Percentiles rank a stretch among this genome's conserved stretches.
Evolutionary conservation across 2,888 invertebrate genomes (phyloP).

Genomic region (Agrilus cyanescens): DNA sequence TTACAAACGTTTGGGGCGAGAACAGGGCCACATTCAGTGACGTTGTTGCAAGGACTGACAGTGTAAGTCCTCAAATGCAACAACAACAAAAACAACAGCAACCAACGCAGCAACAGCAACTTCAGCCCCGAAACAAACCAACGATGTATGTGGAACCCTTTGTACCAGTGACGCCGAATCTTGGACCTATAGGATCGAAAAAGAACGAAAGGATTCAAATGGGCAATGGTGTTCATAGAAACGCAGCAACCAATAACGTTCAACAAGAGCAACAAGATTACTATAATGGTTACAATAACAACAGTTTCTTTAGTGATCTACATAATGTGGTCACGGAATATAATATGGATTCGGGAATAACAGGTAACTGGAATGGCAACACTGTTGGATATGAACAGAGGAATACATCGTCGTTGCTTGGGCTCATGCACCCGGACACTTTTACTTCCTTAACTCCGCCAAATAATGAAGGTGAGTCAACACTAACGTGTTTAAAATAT

Average conservation of each 20-base stretch:
- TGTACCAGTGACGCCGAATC: slow-evolving; percentile 26
- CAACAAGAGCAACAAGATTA: slow-evolving; percentile 8
- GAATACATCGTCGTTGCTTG: slow-evolving; percentile 13
- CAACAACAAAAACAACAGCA: slow-evolving; percentile 11
- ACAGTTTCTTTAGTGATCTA: slow-evolving; percentile 26
- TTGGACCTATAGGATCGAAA: slow-evolving; percentile 38
- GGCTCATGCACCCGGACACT: slow-evolving; percentile 13
- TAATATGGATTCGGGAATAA: slow-evolving; percentile 18
- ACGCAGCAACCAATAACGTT: not conserved
- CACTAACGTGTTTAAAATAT: too few relatives aligned
- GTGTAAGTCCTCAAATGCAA: slow-evolving; percentile 18
- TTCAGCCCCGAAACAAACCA: slow-evolving; percentile 23
- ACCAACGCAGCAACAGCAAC: slow-evolving; percentile 3
- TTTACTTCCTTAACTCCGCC: too few relatives aligned
- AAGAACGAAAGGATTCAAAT: slow-evolving; percentile 22
- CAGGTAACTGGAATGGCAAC: slow-evolving; percentile 13
- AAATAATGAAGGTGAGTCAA: too few relatives aligned
- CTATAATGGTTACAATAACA: slow-evolving; percentile 6
- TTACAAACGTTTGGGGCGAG: slow-evolving; percentile 40
- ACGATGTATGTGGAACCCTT: slow-evolving; percentile 33
- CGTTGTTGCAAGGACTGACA: slow-evolving; percentile 44
- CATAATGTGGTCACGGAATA: slow-evolving; percentile 22
- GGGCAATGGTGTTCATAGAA: slow-evolving; percentile 6
- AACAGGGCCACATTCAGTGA: slow-evolving; percentile 47
- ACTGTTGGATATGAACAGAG: slow-evolving; percentile 1